phyloP scores from a whole-genome alignment of 2,113 vertebrate genomes.

The Phrynosoma blainvillii region DNA sequence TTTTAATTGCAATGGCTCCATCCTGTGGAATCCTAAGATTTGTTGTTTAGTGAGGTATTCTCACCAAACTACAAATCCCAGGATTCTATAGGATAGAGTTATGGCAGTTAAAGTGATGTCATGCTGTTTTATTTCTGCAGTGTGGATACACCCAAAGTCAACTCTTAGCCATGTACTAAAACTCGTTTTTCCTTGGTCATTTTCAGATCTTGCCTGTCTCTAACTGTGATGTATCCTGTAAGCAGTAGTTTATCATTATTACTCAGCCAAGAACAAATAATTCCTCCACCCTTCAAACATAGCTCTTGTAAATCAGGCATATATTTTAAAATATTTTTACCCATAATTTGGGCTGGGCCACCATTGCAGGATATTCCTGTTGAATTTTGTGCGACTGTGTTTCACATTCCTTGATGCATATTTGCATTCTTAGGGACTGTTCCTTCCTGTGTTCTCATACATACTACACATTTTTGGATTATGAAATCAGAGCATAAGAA shows the following conservation, averaged over 20 bases:
- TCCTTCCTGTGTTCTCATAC: conserved; percentile 23
- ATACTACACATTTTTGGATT: not conserved
- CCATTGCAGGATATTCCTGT: conserved; percentile 7
- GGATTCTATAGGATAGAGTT: too few species aligned
- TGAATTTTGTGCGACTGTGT: conserved; percentile 13
- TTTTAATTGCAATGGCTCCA: too few species aligned
- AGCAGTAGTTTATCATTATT: conserved; percentile 5
- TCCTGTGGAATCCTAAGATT: too few species aligned
- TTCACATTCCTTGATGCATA: conserved; percentile 14
- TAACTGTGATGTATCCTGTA: conserved; percentile 2
- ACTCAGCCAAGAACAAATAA: not conserved
- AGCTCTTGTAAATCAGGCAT: accelerated
- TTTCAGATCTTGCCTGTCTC: not conserved
- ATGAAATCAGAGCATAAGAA: conserved; percentile 9
- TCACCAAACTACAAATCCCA: too few species aligned
- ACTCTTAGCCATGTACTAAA: not conserved
- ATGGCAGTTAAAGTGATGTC: too few species aligned
- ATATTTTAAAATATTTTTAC: conserved; percentile 35
- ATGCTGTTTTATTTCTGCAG: too few species aligned
- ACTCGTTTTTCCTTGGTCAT: not conserved
- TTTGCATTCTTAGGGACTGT: conserved; percentile 8
- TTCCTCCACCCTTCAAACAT: conserved; percentile 8
- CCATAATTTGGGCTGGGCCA: not conserved
- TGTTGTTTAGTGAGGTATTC: too few species aligned
- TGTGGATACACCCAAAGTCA: not conserved